These are phyloP conservation scores for Myotis brandtii DNA, from an alignment of 2,113 vertebrate genomes.

Conservation along the genomic window DNA sequence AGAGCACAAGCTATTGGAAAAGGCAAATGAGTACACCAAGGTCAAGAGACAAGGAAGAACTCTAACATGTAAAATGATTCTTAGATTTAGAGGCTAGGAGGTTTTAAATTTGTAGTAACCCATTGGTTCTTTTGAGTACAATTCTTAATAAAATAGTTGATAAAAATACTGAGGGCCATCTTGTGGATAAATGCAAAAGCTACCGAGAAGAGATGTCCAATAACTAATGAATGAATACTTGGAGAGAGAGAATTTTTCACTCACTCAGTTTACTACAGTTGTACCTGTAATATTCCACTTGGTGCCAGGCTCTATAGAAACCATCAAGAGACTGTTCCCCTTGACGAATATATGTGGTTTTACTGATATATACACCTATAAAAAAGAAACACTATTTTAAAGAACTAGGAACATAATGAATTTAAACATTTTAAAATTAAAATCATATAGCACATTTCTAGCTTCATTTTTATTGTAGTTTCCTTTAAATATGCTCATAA, in stretches of 20 bases:
- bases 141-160: not conserved
- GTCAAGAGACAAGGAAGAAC: not conserved
- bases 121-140: not conserved
- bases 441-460: constrained; percentile 1
- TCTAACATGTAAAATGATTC: not conserved
- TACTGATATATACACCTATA: constrained; percentile 97
- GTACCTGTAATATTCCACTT: constrained; percentile 99
- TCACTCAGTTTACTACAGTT: constrained; percentile 84
- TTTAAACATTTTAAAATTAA: not conserved
- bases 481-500: constrained; percentile 39
- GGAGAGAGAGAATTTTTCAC: constrained; percentile 81
- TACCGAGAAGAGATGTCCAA: not conserved
- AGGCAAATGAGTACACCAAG: not conserved
- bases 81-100: not conserved
- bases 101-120: not conserved
- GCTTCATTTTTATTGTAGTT: constrained; percentile 53
- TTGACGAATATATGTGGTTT: constrained; percentile 97
- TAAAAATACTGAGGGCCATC: not conserved
- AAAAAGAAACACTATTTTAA: constrained; percentile 14
- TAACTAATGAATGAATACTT: not conserved
- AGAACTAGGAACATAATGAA: not conserved
- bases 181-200: not conserved
- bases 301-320: constrained; percentile 98
- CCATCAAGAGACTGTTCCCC: constrained; percentile 98
- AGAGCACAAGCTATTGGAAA: not conserved